Base-by-base conservation (phyloP, 2,888 invertebrate genomes). In the Clivina fossor region DNA sequence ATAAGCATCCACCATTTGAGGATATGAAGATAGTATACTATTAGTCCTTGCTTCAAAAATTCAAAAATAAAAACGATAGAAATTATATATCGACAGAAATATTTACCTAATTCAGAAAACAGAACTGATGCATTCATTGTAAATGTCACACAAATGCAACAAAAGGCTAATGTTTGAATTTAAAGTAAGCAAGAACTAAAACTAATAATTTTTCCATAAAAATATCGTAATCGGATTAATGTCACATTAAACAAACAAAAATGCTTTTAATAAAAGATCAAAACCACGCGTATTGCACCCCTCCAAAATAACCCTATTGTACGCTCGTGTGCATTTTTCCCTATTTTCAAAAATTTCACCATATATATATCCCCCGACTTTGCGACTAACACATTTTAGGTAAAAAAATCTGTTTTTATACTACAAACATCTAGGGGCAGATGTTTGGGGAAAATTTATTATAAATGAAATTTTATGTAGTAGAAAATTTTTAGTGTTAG, bases 381-480 rank as follows among this genome's bases (percentile, higher is more conserved):
- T 9, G 13, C 2, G 11, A 33, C 33, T 13, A 33, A 15, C n/a
- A n/a, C n/a, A n/a, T n/a, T n/a, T n/a, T n/a, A n/a, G n/a, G n/a
- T n/a, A 15, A 26, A 16, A 38, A 38, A 19, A 38, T 9, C 38
- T 19, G 8, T 30, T n/a, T 15, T 26, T 26, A 18, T 11, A 38
- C 48, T 11, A 24, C 33, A 11, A n/a, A n/a, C 24, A 37, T 18
- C 37, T 37, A 35, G 22, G 38, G 49, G 38, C 49, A 49, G 49
- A 49, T 49, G 49, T 37, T 49, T 13, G 8, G 48, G 35, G 24
- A 33, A 49, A 49, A 49, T 48, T 13, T 16, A 19, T 15, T 26
- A 49, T 49, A 49, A 49, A 49, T 49, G 38, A 16, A 38, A 49
- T 49, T 49, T 49, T 49, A 49, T 49, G 49, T 49, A 49, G 49